A percentile compares a stretch with the other conserved stretches of the same genome.
Conservation (phyloP, 2,888 invertebrate species). For the Brenthis ino region DNA sequence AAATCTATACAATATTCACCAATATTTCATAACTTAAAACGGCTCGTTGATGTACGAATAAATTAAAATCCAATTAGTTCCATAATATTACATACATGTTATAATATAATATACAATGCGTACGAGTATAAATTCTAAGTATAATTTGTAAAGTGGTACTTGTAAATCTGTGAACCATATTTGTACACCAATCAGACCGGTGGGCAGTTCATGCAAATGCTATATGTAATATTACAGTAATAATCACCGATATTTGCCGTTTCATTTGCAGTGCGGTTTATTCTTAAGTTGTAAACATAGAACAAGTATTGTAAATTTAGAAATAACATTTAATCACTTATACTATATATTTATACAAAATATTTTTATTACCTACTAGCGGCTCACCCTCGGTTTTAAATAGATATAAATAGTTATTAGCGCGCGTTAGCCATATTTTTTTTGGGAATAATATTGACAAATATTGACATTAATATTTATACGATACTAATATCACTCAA, state of each 20-base stretch:
- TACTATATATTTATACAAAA: too few relatives aligned
- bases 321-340: neutral
- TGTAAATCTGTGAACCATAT: conserved; percentile 13
- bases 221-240: conserved; percentile 40
- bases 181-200: conserved; percentile 20
- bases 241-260: conserved; percentile 43
- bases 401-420: too few relatives aligned
- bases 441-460: too few relatives aligned
- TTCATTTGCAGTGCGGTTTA: conserved; percentile 22
- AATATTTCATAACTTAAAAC: neutral
- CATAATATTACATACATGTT: neutral
- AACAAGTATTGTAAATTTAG: neutral
- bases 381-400: too few relatives aligned
- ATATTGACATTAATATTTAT: too few relatives aligned
- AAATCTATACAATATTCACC: neutral
- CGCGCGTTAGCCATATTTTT: too few relatives aligned
- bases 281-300: conserved; percentile 1
- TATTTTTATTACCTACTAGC: too few relatives aligned
- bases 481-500: too few relatives aligned
- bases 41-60: neutral
- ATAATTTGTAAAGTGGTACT: conserved; percentile 9
- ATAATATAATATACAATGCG: too few relatives aligned
- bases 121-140: neutral
- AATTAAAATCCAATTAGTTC: conserved; percentile 2
- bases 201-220: conserved; percentile 29